Evolutionary conservation across 2,797 vertebrate species (phyloP), one percentile per base, ranked within the genome.

Genomic region (Labroides dimidiatus): DNA sequence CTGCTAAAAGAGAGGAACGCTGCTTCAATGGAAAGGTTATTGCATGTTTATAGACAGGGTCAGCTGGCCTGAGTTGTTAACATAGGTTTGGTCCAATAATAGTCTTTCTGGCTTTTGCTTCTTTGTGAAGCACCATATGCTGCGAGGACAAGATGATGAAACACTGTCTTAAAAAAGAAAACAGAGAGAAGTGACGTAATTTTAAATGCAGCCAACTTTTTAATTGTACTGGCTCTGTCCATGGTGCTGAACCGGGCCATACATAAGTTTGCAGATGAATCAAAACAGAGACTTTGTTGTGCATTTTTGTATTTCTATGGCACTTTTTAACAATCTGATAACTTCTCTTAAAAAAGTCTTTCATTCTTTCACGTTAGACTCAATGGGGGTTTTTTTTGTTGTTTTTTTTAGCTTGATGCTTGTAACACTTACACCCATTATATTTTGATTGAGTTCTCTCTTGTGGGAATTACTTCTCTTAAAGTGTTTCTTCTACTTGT

Each of bases 181-280:
- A 4, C 57, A 42, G 16, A 16, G 16, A 39, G 30, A 15, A 80
- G 64, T 70, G 45, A 65, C 10, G 14, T 63, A 0, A 69, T 69
- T 69, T 59, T 13, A 64, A 54, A 66, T 50, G 16, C 16, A 56
- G 47, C 36, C 33, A 24, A 20, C 54, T 44, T 54, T 55, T 59
- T 64, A 69, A 66, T 63, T 1, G 58, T 21, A 6, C 10, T n/a
- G 39, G 3, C 72, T 64, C 90, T 90, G 79, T 87, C 86, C 81
- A 16, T 75, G 81, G 84, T 88, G 64, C 84, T 90, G 79, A 86
- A 87, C 27, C 23, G 0, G 79, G 14, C 19, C 1, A 4, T 19
- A 52, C 36, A 33, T 13, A 12, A 61, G 15, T 24, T 55, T 58
- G 27, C 6, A 43, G 44, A 13, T 53, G 49, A 43, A 30, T 27